phyloP scores from a whole-genome alignment of 2,888 invertebrate species.

The Saturnia pavonia region DNA sequence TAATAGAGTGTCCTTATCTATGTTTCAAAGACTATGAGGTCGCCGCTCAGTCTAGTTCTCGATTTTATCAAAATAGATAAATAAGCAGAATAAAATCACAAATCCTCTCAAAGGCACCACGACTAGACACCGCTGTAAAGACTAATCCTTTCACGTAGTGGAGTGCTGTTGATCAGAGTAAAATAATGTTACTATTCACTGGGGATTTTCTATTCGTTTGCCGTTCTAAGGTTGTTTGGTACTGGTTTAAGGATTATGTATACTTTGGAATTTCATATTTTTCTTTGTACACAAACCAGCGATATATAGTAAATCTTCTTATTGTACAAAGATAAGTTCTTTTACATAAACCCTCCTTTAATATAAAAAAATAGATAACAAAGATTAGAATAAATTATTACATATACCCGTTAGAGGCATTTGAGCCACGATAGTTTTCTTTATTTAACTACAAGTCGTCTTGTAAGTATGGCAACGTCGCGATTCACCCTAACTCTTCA shows the following conservation, averaged over 20 bases:
- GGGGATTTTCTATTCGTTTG: too few relatives aligned
- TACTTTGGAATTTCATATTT: neutral
- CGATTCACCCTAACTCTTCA: too few relatives aligned
- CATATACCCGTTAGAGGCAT: too few relatives aligned
- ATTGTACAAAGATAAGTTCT: neutral
- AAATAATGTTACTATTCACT: neutral
- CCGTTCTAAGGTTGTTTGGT: neutral
- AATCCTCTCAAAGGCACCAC: neutral
- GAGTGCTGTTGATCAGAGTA: neutral
- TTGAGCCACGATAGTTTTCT: too few relatives aligned
- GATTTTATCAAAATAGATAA: neutral
- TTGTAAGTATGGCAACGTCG: too few relatives aligned
- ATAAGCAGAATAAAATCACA: neutral
- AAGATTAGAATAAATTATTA: too few relatives aligned
- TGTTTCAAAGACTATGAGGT: too few relatives aligned
- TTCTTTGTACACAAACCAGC: neutral
- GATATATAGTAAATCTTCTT: neutral
- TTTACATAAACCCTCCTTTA: neutral
- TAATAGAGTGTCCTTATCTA: too few relatives aligned
- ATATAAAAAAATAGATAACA: neutral
- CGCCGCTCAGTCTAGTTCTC: too few relatives aligned
- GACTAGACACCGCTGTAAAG: neutral
- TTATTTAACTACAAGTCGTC: neutral
- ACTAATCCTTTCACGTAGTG: neutral
- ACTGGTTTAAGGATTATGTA: neutral